phyloP scores from a whole-genome alignment of 2,797 vertebrate species.

The Leptodactylus fallax region DNA sequence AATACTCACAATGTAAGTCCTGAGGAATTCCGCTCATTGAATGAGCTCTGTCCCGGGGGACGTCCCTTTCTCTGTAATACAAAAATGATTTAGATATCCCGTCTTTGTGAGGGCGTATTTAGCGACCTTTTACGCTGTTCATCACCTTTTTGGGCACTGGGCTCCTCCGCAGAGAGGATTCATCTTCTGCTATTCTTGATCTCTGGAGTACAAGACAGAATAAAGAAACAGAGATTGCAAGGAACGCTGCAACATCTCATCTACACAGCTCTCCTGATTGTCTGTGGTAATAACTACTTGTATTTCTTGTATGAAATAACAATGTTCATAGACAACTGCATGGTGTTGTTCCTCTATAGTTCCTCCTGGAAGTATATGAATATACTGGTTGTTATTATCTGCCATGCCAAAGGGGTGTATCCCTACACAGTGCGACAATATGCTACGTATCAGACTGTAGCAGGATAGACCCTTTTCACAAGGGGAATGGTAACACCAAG shows the following conservation, averaged over 20 bases:
- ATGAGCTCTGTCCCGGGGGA: conserved; percentile 78
- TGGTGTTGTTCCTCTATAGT: too few relatives aligned
- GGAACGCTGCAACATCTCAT: neutral
- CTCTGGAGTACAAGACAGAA: conserved; percentile 75
- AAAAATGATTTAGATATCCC: conserved; percentile 16
- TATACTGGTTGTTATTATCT: too few relatives aligned
- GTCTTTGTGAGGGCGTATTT: neutral
- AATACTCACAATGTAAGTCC: conserved; percentile 83
- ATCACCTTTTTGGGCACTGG: conserved; percentile 89
- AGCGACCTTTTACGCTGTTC: neutral
- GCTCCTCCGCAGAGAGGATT: conserved; percentile 84
- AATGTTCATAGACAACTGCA: too few relatives aligned
- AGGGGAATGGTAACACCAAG: too few relatives aligned
- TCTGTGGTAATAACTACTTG: too few relatives aligned
- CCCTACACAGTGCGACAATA: too few relatives aligned
- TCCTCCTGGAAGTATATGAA: too few relatives aligned
- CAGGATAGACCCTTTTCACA: too few relatives aligned
- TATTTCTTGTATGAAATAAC: too few relatives aligned
- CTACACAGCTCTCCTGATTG: neutral
- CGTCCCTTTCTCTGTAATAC: conserved; percentile 88
- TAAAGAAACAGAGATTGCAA: neutral
- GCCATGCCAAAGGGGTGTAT: too few relatives aligned
- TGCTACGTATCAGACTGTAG: too few relatives aligned
- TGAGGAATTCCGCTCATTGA: conserved; percentile 78
- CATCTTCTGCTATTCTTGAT: conserved; percentile 83